Conservation (phyloP, 2,797 vertebrate genomes). For the Carcharodon carcharias region DNA sequence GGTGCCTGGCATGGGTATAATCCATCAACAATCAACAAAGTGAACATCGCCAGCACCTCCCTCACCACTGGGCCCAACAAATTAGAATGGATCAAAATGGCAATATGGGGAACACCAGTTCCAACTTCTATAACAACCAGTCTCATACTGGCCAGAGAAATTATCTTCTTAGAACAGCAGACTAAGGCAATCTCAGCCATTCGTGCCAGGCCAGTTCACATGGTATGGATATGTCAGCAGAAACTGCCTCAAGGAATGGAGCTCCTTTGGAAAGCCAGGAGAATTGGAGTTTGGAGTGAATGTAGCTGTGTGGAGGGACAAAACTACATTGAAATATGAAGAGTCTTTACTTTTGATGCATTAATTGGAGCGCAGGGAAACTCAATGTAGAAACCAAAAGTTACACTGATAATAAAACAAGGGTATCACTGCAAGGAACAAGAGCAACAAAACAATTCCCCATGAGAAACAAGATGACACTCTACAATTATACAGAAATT, state of each 20-base stretch:
- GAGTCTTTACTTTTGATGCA: background rate
- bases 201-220: background rate
- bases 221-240: background rate
- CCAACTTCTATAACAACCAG: background rate
- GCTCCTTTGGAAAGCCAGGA: background rate
- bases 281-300: background rate
- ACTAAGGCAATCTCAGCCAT: background rate
- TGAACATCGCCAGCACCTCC: background rate
- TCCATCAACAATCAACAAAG: background rate
- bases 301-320: background rate
- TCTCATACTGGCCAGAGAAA: background rate
- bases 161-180: background rate
- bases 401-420: background rate
- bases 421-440: background rate
- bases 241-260: background rate
- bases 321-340: background rate
- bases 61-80: background rate
- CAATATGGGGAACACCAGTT: background rate
- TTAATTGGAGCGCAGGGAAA: background rate
- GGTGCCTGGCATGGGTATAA: background rate
- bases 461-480: background rate
- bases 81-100: background rate
- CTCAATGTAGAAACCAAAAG: background rate
- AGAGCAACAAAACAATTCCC: background rate
- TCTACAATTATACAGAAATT: background rate